phyloP scores from a whole-genome alignment of 30 jellyfish, hydroid and myxozoan species.

The Rhopilema esculentum region DNA sequence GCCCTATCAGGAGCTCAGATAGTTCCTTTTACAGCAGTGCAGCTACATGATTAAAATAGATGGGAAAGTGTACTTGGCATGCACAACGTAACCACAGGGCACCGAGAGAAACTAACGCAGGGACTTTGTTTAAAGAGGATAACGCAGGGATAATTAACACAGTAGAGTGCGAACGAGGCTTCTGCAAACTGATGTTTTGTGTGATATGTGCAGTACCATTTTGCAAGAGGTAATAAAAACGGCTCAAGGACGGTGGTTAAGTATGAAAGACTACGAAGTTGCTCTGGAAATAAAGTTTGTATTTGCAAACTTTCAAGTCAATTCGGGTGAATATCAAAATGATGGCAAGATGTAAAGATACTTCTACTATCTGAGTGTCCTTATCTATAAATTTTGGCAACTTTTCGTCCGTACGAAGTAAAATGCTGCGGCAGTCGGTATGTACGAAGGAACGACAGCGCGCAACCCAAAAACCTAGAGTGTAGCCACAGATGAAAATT shows the following conservation, averaged over 20 bases:
- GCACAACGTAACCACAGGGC: too few relatives aligned
- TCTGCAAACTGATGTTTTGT: too few relatives aligned
- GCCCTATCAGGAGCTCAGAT: conserved; percentile 2
- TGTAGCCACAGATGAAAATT: not conserved
- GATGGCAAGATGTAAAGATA: not conserved
- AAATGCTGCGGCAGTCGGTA: not conserved
- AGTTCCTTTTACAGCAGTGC: not conserved
- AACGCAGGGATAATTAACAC: too few relatives aligned
- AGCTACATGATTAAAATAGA: not conserved
- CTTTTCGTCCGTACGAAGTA: not conserved
- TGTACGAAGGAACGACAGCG: too few relatives aligned
- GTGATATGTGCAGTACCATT: too few relatives aligned
- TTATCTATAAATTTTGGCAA: not conserved
- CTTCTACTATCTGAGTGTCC: not conserved
- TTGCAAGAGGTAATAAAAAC: too few relatives aligned
- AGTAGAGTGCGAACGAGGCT: too few relatives aligned
- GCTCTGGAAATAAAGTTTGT: not conserved
- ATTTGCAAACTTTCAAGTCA: not conserved
- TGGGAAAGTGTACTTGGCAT: too few relatives aligned
- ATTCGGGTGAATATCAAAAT: not conserved
- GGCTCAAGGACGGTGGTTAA: too few relatives aligned
- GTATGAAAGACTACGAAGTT: conserved; percentile 1
- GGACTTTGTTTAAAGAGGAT: too few relatives aligned
- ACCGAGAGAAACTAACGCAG: too few relatives aligned
- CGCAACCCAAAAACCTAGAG: too few relatives aligned